Base-by-base conservation (phyloP, 2,797 vertebrate species). In the Chelmon rostratus region DNA sequence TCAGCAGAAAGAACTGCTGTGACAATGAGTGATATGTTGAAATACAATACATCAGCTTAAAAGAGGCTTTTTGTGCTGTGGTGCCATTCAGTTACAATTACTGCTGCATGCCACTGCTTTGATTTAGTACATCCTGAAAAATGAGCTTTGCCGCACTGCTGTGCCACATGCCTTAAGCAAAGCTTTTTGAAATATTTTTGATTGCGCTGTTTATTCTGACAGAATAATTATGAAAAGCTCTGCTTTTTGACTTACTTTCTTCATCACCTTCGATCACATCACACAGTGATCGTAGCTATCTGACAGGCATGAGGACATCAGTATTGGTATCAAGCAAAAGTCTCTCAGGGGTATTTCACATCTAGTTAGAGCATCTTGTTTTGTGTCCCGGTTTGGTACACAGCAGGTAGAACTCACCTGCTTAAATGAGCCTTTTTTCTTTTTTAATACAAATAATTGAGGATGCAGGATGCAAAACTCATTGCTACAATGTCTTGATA, bases 1-100 rank as follows among this genome's bases (percentile, higher is more conserved):
- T 85, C 86, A 88, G 89, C 83, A 77, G 74, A 87, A 88, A 86
- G 67, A 77, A 68, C 18, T 68, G 69, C 82, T 82, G 81, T 8
- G 28, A 81, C 75, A 75, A 68, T 74, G 77, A 81, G 42, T 59
- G 80, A 86, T 82, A 79, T 74, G 75, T 78, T 89, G 71, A 89
- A 86, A 88, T 79, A 82, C 54, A 81, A 84, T 78, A 78, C 79
- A 74, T 83, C 65, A 81, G 66, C 72, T 85, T 58, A 71, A 73
- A 85, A 38, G 59, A 74, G 56, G 52, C 52, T 56, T 76, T 68
- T 85, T 71, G 13, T 78, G 67, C 79, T 68, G 82, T 6, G 31
- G 15, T 61, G 79, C 62, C 78, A 59, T 68, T 84, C 76, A 79
- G 53, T 80, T 74, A 69, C 71, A 78, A 44, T 76, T 76, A 71